Evolutionary conservation across 2,113 vertebrate genomes (phyloP), one percentile per base, ranked within the genome.

Genomic region (Macquaria ambigua): DNA sequence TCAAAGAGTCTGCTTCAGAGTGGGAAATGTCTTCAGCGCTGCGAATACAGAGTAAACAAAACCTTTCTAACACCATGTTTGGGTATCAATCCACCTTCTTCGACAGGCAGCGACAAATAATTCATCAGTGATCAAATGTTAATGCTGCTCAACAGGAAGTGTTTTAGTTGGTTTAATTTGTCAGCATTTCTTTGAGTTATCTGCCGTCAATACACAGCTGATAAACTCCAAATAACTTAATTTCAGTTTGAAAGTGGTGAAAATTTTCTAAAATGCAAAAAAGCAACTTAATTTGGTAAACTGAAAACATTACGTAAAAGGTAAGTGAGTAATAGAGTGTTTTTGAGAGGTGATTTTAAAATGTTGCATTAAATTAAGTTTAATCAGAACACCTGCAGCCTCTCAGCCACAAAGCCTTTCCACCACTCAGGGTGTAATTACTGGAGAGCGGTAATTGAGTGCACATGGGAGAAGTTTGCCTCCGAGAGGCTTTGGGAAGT

Each of bases 371-470:
- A 31, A 52, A 70, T 78, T 6, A 53, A 77, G 39, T 73, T 43
- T 25, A 75, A 87, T 67, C 20, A 20, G 10, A 85, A 50, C 85
- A 83, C 71, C 79, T 83, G 88, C 67, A 64, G 23, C 48, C 83
- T 76, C 70, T 76, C 75, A 61, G 21, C 43, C 64, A 62, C 58
- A 56, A 63, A 70, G 74, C 63, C 46, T 79, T 46, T 41, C 16
- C 53, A 31, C 21, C 56, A 59, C 25, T 69, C 21, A 15, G 20
- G 31, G n/a, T 11, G 43, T 48, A 55, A 53, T 81, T 67, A 21
- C 48, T 16, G 21, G 37, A 67, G 61, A 74, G 61, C 50, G 12
- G 8, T 23, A 8, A 66, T 3, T 14, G 25, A 37, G 4, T 5
- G 8, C 34, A 34, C 3, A 34, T 5, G 34, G 34, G 34, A 34